phyloP scores from a whole-genome alignment of 2,888 invertebrate species.

The Furcula furcula region DNA sequence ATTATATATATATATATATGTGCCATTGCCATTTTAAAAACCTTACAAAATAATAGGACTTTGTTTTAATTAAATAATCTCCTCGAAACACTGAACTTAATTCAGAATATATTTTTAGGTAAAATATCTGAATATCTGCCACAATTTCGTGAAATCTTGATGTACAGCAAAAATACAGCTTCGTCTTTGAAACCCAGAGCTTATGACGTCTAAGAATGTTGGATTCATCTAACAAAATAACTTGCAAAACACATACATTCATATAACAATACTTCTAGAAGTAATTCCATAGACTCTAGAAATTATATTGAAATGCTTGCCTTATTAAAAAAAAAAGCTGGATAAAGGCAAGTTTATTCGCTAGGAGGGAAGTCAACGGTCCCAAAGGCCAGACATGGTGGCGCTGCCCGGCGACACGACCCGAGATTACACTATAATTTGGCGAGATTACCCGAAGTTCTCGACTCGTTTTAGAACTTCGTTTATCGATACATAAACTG shows the following conservation, averaged over 20 bases:
- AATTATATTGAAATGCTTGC: slow-evolving; percentile 10
- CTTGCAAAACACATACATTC: not conserved
- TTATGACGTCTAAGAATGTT: not conserved
- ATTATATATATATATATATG: no score
- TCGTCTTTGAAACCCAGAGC: not conserved
- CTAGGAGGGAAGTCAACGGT: slow-evolving; percentile 57
- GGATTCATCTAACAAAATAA: not conserved
- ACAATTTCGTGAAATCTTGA: not conserved
- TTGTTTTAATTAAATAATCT: no score
- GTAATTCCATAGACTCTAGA: slow-evolving; percentile 3
- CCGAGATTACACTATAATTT: slow-evolving; percentile 61
- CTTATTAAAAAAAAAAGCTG: slow-evolving; percentile 16
- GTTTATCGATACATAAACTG: no score
- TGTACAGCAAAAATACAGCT: not conserved
- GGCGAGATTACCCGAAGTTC: slow-evolving; percentile 57
- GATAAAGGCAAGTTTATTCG: slow-evolving; percentile 34
- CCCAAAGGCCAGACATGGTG: slow-evolving; percentile 60
- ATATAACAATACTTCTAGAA: not conserved
- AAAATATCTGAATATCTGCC: not conserved
- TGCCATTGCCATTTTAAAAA: no score
- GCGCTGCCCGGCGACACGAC: slow-evolving; percentile 53
- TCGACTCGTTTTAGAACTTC: slow-evolving; percentile 39
- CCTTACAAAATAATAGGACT: no score
- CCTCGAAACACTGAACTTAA: no score
- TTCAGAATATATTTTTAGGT: no score